Conservation (phyloP, 92 coral and sea anemone genomes). For the Micromussa lordhowensis region DNA sequence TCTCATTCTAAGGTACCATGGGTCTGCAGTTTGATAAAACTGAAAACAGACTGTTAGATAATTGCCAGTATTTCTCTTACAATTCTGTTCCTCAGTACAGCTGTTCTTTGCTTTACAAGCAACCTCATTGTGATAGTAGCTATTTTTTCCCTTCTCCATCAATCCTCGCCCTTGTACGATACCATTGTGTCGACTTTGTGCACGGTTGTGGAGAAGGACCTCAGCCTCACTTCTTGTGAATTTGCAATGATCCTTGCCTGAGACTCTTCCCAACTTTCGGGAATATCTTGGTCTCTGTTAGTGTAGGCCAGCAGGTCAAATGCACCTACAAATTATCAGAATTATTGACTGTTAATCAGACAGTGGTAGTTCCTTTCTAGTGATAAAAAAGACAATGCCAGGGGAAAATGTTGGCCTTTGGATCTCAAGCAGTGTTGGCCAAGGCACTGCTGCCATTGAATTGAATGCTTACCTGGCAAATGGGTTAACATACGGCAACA, state of each 20-base stretch:
- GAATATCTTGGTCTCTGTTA: slow-evolving; percentile 87
- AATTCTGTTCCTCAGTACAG: neutral
- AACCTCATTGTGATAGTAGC: neutral
- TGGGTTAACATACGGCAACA: too few species aligned
- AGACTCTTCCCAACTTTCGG: slow-evolving; percentile 99
- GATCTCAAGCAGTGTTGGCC: neutral
- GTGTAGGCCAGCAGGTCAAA: slow-evolving; percentile 97
- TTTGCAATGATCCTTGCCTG: slow-evolving; percentile 92
- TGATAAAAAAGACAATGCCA: too few species aligned
- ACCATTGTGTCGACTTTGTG: slow-evolving; percentile 99
- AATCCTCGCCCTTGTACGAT: slow-evolving; percentile 92
- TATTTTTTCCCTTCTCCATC: neutral
- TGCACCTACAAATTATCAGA: slow-evolving; percentile 70
- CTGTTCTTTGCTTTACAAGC: neutral
- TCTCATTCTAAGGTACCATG: neutral
- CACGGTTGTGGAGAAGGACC: slow-evolving; percentile 89
- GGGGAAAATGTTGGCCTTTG: neutral
- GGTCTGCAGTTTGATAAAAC: neutral
- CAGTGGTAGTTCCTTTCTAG: neutral
- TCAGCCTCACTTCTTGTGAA: slow-evolving; percentile 95
- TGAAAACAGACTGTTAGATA: neutral
- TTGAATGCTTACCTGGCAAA: too few species aligned
- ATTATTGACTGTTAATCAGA: neutral
- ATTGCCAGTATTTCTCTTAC: neutral
- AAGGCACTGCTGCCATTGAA: neutral